Percentiles rank a stretch among this genome's conserved stretches.
These are phyloP conservation scores for Microtus montanus DNA, from an alignment of 2,113 vertebrate species.

Conservation along the genomic window DNA sequence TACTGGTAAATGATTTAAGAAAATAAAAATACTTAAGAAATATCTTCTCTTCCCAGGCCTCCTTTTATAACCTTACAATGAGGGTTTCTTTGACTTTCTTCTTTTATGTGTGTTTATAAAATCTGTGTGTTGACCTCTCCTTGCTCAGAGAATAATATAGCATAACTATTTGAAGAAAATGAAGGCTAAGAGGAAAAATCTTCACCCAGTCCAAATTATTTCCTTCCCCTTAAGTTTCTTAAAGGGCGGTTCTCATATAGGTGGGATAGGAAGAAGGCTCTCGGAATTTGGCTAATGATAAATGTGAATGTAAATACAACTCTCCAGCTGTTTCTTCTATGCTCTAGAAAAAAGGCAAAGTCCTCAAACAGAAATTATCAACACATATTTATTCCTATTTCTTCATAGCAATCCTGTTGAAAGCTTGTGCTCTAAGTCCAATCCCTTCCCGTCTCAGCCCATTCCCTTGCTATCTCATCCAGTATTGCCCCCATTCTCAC, in stretches of 20 bases:
- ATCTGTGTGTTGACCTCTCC: background rate
- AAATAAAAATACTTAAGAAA: conserved; percentile 20
- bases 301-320: background rate
- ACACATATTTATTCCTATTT: background rate
- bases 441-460: background rate
- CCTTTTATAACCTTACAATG: background rate
- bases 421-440: background rate
- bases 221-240: conserved; percentile 24
- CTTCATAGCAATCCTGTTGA: background rate
- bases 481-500: background rate
- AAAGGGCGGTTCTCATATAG: background rate
- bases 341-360: background rate
- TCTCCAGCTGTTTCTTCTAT: background rate
- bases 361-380: conserved; percentile 5
- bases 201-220: background rate
- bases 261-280: background rate
- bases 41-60: background rate
- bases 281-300: background rate
- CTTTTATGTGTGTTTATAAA: background rate
- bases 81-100: conserved; percentile 12
- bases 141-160: background rate
- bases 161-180: conserved; percentile 27
- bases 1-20: background rate
- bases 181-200: background rate
- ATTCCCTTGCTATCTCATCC: background rate